Conservation (phyloP, 2,797 vertebrate genomes). For the Tympanoctomys barrerae region DNA sequence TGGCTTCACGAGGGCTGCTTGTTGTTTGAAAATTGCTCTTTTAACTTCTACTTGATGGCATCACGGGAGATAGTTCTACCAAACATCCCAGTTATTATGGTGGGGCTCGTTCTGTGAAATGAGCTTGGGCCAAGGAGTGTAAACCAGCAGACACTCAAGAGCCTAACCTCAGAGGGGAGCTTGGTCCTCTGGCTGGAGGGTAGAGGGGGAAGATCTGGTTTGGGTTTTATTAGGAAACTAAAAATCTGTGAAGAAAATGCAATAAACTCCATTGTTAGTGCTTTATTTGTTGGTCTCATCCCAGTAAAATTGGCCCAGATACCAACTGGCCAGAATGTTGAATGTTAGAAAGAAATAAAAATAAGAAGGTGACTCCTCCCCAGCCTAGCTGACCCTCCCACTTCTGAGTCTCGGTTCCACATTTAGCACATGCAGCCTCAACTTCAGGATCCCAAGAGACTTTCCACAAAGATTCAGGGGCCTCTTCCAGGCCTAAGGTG, state of each 20-base stretch:
- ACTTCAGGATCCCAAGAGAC: not conserved
- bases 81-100: conserved; percentile 65
- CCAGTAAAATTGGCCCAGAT: conserved; percentile 34
- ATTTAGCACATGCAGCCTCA: not conserved
- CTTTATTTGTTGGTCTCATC: not conserved
- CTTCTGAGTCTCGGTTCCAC: not conserved
- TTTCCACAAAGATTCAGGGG: accelerated
- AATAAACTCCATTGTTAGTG: not conserved
- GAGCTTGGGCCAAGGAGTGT: conserved; percentile 48
- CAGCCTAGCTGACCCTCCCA: not conserved
- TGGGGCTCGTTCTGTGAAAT: conserved; percentile 67
- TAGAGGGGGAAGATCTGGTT: not conserved
- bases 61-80: conserved; percentile 68
- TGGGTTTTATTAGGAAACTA: conserved; percentile 24
- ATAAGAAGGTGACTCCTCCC: not conserved
- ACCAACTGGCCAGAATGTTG: not conserved
- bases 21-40: conserved; percentile 75
- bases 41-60: conserved; percentile 78
- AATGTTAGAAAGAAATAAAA: conserved; percentile 47
- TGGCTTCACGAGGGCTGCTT: conserved; percentile 44
- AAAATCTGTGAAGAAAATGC: not conserved
- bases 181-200: not conserved
- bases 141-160: conserved; percentile 39
- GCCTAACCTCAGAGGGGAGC: not conserved
- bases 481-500: not conserved